Percentiles rank a stretch among this genome's conserved stretches.
phyloP scores from a whole-genome alignment of 2,113 vertebrate species.

The Pteropus alecto region DNA sequence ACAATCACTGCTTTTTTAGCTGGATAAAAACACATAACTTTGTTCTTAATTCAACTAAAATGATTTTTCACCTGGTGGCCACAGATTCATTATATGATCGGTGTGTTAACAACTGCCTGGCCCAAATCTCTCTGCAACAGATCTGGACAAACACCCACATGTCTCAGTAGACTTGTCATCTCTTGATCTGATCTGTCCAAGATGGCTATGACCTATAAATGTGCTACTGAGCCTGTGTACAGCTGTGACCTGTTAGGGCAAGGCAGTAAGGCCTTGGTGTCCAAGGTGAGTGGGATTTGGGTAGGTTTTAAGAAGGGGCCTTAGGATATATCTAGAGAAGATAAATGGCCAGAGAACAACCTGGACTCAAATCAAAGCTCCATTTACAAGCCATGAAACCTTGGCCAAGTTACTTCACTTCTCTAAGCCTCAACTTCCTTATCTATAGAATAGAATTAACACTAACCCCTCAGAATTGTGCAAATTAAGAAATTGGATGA shows the following conservation, averaged over 20 bases:
- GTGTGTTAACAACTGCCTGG: background rate
- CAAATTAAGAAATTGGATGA: background rate
- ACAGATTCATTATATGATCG: accelerated
- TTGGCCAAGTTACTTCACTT: background rate
- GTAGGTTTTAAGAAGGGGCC: background rate
- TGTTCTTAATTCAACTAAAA: background rate
- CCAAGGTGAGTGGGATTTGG: too few relatives aligned
- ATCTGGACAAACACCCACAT: background rate
- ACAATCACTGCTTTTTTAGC: background rate
- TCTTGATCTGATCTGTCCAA: background rate
- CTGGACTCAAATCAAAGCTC: background rate
- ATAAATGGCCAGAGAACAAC: background rate
- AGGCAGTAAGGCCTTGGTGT: background rate
- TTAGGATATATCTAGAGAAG: background rate
- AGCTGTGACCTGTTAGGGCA: background rate
- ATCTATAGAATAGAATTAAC: background rate
- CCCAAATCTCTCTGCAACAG: background rate
- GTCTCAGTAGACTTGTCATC: accelerated
- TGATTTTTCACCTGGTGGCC: background rate
- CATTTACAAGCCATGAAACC: background rate
- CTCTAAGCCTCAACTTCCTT: background rate
- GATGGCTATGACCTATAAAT: background rate
- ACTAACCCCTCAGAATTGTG: background rate
- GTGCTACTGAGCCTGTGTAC: background rate
- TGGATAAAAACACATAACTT: background rate